Percentiles rank a stretch among this genome's conserved stretches.
Evolutionary conservation across 1,140 invertebrate genomes (phyloP).

Genomic region (Hylaeus anthracinus): DNA sequence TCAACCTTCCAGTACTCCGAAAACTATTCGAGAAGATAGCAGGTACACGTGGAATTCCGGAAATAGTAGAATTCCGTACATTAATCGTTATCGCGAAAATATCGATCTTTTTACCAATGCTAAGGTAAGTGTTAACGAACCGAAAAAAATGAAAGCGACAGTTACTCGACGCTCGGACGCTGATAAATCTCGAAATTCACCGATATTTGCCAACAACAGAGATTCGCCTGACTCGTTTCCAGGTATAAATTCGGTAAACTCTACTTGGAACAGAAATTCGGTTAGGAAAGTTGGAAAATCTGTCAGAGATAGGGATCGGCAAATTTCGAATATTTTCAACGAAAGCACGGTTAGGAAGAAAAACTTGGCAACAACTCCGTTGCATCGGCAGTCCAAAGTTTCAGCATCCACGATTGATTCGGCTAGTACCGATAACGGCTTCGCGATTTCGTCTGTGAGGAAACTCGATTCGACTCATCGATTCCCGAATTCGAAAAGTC

Average conservation of each 20-base stretch:
- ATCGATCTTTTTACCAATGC: conserved; percentile 10
- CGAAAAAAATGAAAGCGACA: background rate
- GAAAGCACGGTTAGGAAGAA: background rate
- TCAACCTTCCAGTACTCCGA: conserved; percentile 32
- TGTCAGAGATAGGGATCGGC: background rate
- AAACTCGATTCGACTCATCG: background rate
- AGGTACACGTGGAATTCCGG: conserved; percentile 74
- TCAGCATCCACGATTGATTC: background rate
- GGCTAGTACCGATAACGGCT: background rate
- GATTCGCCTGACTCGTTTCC: too few species aligned
- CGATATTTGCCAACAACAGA: too few species aligned
- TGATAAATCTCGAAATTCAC: background rate
- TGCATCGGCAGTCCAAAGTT: background rate
- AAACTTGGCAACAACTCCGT: background rate
- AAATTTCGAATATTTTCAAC: background rate
- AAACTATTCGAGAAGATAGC: conserved; percentile 69
- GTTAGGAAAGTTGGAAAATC: background rate
- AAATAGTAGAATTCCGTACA: conserved; percentile 68
- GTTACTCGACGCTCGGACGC: background rate
- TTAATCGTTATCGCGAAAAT: conserved; percentile 59
- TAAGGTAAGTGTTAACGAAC: background rate
- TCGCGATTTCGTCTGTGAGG: background rate
- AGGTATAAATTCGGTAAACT: background rate
- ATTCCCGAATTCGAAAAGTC: background rate
- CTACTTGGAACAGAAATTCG: background rate